Evolutionary conservation across 2,888 invertebrate genomes (phyloP), one percentile per base, ranked within the genome.

Genomic region (Phorcus lineatus): DNA sequence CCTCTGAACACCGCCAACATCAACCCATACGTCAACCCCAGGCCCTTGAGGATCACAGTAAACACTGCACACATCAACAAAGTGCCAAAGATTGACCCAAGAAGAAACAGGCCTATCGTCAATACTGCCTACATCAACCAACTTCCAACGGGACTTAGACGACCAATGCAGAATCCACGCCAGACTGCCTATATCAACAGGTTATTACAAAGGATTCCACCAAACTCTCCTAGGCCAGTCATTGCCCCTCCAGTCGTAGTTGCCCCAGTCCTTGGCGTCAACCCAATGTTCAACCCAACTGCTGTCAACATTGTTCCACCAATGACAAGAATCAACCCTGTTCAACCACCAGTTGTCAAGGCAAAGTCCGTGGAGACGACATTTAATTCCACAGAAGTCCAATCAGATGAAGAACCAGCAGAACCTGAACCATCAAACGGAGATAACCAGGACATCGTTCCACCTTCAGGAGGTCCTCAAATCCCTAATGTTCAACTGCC

Each of bases 221-320:
- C 74, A 9, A 74, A 74, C 74, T 22, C 40, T 52, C 74, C 74
- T 24, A 47, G 74, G 13, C 74, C 74, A 16, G 74, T 74, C 16
- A 52, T 74, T n/a, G 74, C 74, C 2, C 74, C 74, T 19, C 74
- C 74, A 11, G 74, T 74, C 22, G 74, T 74, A 16, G n/a, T 74
- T 11, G 22, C 74, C 2, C 40, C 24, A 11, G 52, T 47, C 40
- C 74, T 52, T 24, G 74, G 74, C 9, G 52, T 74, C 17, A 47
- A 9, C 19, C 24, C 52, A 19, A 40, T 52, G 52, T 47, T 47
- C 22, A 74, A 62, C 28, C 62, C 62, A 62, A 16, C 62, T 62
- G 62, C 62, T 16, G 28, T 62, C 62, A 62, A 62, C 28, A 13
- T 28, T 16, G 28, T 62, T 7, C 62, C 62, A 3, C 62, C 62